Base-by-base conservation (phyloP, 1,140 invertebrate species). In the Cotesia glomerata region DNA sequence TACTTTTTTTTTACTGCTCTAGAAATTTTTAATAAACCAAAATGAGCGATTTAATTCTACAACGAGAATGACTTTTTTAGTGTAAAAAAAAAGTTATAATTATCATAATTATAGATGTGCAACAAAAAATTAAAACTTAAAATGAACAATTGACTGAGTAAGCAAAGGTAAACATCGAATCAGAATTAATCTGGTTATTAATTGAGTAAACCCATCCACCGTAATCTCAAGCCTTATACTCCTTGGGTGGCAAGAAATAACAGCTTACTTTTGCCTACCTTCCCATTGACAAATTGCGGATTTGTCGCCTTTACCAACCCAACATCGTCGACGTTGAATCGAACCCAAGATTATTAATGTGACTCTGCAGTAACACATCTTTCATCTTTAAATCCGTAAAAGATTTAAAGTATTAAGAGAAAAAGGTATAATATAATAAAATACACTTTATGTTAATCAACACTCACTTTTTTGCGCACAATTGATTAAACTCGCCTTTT, bases 121-220 rank as follows among this genome's bases (percentile, higher is more conserved):
- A 45, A 45, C 5, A 2, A 45, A 9, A 45, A 9, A 45, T 11
- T 5, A 11, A 45, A 45, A 9, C 2, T 11, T 11, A 45, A 0
- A 45, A 45, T 45, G 39, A 45, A 45, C 7, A 11, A 45, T 45
- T 2, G 11, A 45, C 7, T 45, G 11, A 45, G 5, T 45, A 45
- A 49, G 45, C 35, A 58, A 52, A 65, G 14, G 61, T 69, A 49
- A 45, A 73, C 76, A 76, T 78, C 76, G 67, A 39, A 52, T 58
- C 65, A 45, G 63, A 75, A 77, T 78, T 79, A 78, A 79, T 78
- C 74, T 73, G 62, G 66, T 71, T 77, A 77, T 80, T 80, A 80
- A 80, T 80, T 75, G 77, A 75, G 74, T 70, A 77, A 52, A 66
- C 71, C 32, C 45, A 36, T 56, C 69, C 36, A 63, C 69, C 45